Base-by-base conservation (phyloP, 64 coral and sea anemone species). In the Stylophora pistillata region DNA sequence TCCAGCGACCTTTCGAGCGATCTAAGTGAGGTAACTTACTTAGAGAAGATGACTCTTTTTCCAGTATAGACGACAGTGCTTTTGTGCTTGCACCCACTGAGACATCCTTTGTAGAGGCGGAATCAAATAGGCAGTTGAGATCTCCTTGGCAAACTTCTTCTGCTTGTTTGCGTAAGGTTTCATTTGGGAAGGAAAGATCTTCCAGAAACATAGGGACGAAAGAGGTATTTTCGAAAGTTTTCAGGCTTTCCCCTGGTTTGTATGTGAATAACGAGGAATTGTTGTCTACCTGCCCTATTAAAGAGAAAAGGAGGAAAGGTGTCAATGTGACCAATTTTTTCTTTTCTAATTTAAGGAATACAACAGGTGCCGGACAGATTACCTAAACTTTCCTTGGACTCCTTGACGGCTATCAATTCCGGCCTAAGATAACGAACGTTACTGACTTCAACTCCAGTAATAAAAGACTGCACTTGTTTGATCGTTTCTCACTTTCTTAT, bases 181-280 rank as follows among this genome's bases (percentile, higher is more conserved):
- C 60, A 58, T 78, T 89, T 58, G 73, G 30, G 23, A 76, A 89
- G 10, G 25, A 53, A 28, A 78, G n/a, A 13, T 86, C 65, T 13
- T 86, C 82, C 1, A 86, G 30, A 30, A 89, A 89, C 87, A 78
- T 76, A 15, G 88, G 88, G 17, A 81, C 88, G 34, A 81, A 90
- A 23, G 76, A 81, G 18, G 62, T 69, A 55, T 90, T 73, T n/a
- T 29, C 26, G n/a, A 90, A 90, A 13, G 77, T 81, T 18, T 33
- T 53, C 18, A 60, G 28, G 30, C n/a, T 57, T 55, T 90, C 63
- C 1, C 70, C 70, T 41, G 47, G 21, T 21, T 59, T 73, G 53
- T 90, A 90, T 6, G 88, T 90, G 57, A 90, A 90, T 11, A 89
- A 27, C 37, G 87, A 37, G 15, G 18, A 66, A 0, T 3, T 78